These are phyloP conservation scores for Eumacrocentrus americanus DNA, from an alignment of 2,888 invertebrate species.

Conservation along the genomic window DNA sequence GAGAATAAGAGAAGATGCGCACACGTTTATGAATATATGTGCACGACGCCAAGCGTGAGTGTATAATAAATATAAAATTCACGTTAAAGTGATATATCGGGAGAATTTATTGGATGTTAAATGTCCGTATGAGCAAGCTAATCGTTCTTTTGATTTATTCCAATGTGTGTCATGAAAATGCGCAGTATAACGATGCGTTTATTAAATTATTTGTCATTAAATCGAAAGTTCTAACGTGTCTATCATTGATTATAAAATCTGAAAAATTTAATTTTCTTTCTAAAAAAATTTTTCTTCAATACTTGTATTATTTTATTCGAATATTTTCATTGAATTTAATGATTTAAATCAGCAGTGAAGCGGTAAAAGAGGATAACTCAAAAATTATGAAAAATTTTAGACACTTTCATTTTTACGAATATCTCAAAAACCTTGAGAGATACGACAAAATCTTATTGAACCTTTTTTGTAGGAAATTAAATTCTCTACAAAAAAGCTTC, in stretches of 20 bases:
- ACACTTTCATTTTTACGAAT: too few relatives aligned
- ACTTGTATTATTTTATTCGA: too few relatives aligned
- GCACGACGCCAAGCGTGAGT: conserved; percentile 11
- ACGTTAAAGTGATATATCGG: conserved; percentile 20
- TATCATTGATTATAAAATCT: background rate
- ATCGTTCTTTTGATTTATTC: conserved; percentile 16
- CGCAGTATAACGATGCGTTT: background rate
- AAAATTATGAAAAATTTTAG: too few relatives aligned
- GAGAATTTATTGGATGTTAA: conserved; percentile 22
- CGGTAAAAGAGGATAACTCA: too few relatives aligned
- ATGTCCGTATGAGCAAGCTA: background rate
- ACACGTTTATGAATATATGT: conserved; percentile 12
- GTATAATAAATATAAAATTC: conserved; percentile 22
- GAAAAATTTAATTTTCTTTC: background rate
- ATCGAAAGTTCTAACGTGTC: background rate
- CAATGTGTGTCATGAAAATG: conserved; percentile 1
- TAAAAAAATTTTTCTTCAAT: too few relatives aligned
- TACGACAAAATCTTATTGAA: too few relatives aligned
- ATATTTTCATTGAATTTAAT: too few relatives aligned
- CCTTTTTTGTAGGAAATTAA: too few relatives aligned
- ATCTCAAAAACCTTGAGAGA: too few relatives aligned
- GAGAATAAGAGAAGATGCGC: background rate
- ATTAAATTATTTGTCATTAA: conserved; percentile 4
- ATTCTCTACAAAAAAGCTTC: too few relatives aligned
- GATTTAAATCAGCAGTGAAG: too few relatives aligned